Conservation (phyloP, 2,888 invertebrate genomes). For the Zygothrica quintamaculata region DNA sequence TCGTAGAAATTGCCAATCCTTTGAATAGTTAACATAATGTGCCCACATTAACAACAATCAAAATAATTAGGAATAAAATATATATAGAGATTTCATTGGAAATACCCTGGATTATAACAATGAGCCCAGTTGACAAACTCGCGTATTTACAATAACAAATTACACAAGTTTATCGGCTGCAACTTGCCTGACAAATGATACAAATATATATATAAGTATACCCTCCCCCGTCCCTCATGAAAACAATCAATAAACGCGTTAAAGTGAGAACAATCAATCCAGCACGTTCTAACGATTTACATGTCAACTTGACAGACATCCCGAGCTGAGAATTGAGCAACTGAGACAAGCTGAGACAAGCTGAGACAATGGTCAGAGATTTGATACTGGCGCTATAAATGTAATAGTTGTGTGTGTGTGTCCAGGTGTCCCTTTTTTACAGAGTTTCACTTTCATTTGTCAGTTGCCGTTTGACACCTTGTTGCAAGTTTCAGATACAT, state of each 20-base stretch:
- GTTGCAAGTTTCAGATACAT: constrained; percentile 63
- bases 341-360: constrained; percentile 3
- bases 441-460: constrained; percentile 82
- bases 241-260: constrained; percentile 51
- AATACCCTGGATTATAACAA: constrained; percentile 44
- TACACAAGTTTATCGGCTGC: constrained; percentile 42
- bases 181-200: constrained; percentile 65
- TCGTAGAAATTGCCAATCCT: constrained; percentile 71
- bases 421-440: constrained; percentile 66
- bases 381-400: constrained; percentile 54
- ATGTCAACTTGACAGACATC: constrained; percentile 74
- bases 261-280: constrained; percentile 76
- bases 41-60: constrained; percentile 69
- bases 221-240: constrained; percentile 7
- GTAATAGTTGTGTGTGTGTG: constrained; percentile 47
- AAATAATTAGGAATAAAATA: constrained; percentile 11
- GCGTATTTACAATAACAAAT: constrained; percentile 71
- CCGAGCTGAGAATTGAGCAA: constrained; percentile 11
- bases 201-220: constrained; percentile 17
- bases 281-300: constrained; percentile 77
- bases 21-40: constrained; percentile 65
- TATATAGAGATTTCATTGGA: constrained; percentile 51
- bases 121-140: constrained; percentile 56
- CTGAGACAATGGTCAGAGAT: constrained; percentile 43
- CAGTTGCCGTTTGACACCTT: constrained; percentile 79